phyloP scores from a whole-genome alignment of 2,797 vertebrate genomes.

The Silurus lanzhouensis region DNA sequence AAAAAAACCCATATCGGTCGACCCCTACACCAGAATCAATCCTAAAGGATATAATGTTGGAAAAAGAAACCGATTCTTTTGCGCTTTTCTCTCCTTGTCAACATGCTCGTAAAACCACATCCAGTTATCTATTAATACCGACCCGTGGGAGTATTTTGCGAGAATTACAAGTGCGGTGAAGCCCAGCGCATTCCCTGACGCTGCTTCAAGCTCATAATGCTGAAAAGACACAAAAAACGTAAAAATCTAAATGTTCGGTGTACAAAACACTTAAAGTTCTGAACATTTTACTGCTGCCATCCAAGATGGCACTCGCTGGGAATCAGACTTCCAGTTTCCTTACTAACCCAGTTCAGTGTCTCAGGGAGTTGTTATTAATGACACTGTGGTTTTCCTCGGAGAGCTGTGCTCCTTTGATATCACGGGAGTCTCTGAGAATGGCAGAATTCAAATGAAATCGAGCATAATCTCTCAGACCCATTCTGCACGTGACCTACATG shows the following conservation, averaged over 20 bases:
- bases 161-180: background rate
- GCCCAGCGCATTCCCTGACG: background rate
- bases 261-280: background rate
- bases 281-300: background rate
- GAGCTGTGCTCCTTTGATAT: background rate
- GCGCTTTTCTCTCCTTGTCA: no score
- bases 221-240: background rate
- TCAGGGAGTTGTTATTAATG: conserved; percentile 16
- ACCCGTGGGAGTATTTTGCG: background rate
- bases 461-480: background rate
- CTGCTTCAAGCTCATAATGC: background rate
- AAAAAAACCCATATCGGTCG: no score
- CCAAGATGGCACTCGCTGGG: background rate
- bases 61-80: background rate
- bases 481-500: background rate
- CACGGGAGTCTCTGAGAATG: background rate
- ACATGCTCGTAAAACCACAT: background rate
- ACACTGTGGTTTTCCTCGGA: background rate
- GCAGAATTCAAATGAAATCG: background rate
- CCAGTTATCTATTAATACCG: background rate
- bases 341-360: conserved; percentile 24
- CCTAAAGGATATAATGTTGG: background rate
- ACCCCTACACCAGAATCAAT: background rate
- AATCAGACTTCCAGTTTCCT: background rate
- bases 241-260: background rate